Evolutionary conservation across 2,113 vertebrate species (phyloP).

Genomic region (Erythrocercus mccallii): DNA sequence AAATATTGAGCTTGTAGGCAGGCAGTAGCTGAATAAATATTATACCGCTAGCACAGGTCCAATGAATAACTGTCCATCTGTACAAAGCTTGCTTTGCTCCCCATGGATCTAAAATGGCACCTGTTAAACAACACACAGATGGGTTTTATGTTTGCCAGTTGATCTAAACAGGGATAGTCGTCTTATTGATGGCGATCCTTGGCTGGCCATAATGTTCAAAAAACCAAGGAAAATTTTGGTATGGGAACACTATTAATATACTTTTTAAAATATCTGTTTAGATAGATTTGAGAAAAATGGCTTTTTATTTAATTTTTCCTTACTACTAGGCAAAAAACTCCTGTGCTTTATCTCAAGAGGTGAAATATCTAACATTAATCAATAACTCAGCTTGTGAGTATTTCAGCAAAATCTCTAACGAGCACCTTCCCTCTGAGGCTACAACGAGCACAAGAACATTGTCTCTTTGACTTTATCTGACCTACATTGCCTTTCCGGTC

Average conservation of each 20-base stretch:
- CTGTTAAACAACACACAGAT: constrained; percentile 66
- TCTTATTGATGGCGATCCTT: constrained; percentile 43
- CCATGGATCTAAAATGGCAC: constrained; percentile 62
- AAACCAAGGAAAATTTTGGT: background rate
- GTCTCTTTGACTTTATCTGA: background rate
- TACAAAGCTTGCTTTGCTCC: constrained; percentile 56
- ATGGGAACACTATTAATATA: background rate
- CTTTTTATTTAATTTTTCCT: background rate
- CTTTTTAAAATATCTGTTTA: background rate
- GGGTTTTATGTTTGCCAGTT: constrained; percentile 61
- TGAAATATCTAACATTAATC: background rate
- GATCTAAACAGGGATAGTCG: constrained; percentile 32
- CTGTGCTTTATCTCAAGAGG: background rate
- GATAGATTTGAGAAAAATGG: background rate
- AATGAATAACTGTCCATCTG: constrained; percentile 59
- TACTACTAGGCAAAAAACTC: background rate
- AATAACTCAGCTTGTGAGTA: background rate
- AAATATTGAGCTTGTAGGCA: constrained; percentile 7
- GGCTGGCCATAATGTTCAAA: background rate
- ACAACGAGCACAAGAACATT: background rate
- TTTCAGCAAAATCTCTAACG: constrained; percentile 7
- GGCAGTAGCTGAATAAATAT: constrained; percentile 42
- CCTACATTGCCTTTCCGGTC: background rate
- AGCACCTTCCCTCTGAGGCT: background rate
- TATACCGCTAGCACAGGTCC: constrained; percentile 3